Evolutionary conservation across 2,888 invertebrate genomes (phyloP), one percentile per base, ranked within the genome.

Genomic region (Pachymerium ferrugineum): DNA sequence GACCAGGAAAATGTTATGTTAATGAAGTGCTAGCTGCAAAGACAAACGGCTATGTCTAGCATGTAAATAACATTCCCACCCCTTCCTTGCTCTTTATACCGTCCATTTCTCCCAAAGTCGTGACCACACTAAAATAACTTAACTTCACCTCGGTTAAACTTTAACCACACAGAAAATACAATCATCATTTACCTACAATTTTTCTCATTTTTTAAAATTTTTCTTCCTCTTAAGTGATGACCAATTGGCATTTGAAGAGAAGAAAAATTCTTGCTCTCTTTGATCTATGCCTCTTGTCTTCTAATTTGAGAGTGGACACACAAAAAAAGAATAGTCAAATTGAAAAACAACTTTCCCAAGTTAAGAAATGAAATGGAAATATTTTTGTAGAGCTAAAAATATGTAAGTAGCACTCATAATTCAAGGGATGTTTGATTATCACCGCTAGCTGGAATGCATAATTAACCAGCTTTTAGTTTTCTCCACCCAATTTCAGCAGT

Each of bases 321-420:
- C 10, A 22, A 54, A 54, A 47, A 22, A 54, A 54, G 19, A 16
- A 54, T 54, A 54, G 22, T 54, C 1, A 5, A 19, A 54, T 16
- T 54, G 19, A 10, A n/a, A 19, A 54, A 54, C 25, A 8, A 12
- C 38, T n/a, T n/a, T 16, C 12, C 22, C 25, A 62, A 62, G 62
- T 28, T 12, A 62, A 22, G 16, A 38, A 38, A 38, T 62, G 62
- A 62, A 28, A 28, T 62, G 62, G n/a, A n/a, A 62, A 62, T 28
- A 62, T 62, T 62, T 47, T 62, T 62, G 22, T 38, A 4, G 62
- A 25, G 25, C 5, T 62, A 62, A 62, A 62, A 28, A 62, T 62
- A 62, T 62, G 62, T 62, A 62, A 62, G 62, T 62, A 62, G 62
- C 62, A 62, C 62, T 62, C 62, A 62, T 62, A 62, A 62, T 62